These are phyloP conservation scores for Platyscapa corneri DNA, from an alignment of 1,140 invertebrate species.

Conservation along the genomic window DNA sequence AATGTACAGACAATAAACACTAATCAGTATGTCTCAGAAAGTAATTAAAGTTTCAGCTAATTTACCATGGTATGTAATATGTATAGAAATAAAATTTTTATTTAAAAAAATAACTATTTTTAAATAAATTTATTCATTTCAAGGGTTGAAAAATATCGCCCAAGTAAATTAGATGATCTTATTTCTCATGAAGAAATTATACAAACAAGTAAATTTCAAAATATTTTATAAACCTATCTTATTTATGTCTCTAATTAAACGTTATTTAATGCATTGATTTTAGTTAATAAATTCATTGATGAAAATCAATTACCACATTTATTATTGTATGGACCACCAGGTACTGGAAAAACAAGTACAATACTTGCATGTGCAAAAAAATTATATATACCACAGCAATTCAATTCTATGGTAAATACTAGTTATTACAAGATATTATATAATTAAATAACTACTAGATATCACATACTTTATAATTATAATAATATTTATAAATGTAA, in stretches of 20 bases:
- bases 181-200: slow-evolving; percentile 99
- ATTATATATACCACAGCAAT: slow-evolving; percentile 91
- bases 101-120: slow-evolving; percentile 13
- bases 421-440: neutral
- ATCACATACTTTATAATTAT: too few species aligned
- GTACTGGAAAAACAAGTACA: slow-evolving; percentile 98
- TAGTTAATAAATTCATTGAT: slow-evolving; percentile 94
- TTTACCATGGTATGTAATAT: slow-evolving; percentile 76
- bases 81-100: slow-evolving; percentile 33
- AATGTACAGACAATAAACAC: too few species aligned
- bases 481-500: neutral
- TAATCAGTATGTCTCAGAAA: too few species aligned
- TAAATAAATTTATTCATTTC: slow-evolving; percentile 60
- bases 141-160: slow-evolving; percentile 99
- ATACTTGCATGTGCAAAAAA: slow-evolving; percentile 97
- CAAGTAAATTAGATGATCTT: slow-evolving; percentile 90
- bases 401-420: slow-evolving; percentile 86
- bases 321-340: slow-evolving; percentile 98
- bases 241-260: slow-evolving; percentile 4
- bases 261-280: slow-evolving; percentile 52
- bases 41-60: slow-evolving; percentile 64
- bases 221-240: slow-evolving; percentile 5
- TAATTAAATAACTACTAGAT: neutral
- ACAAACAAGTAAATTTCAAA: slow-evolving; percentile 85
- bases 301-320: slow-evolving; percentile 96